Evolutionary conservation across 1,140 invertebrate genomes (phyloP), one percentile per base, ranked within the genome.

Genomic region (Amphibalanus amphitrite): DNA sequence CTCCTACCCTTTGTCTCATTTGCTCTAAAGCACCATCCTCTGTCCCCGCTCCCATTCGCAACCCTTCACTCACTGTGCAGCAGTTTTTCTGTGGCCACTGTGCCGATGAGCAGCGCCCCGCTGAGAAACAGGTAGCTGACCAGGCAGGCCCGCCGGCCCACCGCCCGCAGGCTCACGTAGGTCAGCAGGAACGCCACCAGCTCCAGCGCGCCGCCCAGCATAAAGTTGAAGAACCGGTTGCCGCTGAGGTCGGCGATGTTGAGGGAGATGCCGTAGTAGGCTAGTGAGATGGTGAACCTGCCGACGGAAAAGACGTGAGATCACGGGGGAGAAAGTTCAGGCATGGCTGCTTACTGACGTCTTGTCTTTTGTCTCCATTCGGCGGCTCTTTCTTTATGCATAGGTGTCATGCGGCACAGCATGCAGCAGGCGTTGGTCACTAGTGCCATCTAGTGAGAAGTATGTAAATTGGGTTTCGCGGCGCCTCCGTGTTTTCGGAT

Each of bases 171-270:
- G 67, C 79, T 28, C 38, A 81, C 76, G 67, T 78, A 80, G 23
- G 75, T 70, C n/a, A 80, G 72, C 8, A 77, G 69, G 65, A 28
- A 75, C 28, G 78, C 74, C 8, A 73, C 73, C 17, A 81, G 71
- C 71, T 82, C 81, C 29, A 80, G 71, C 0, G 69, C 73, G 23
- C 76, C 79, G 29, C 78, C 77, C 10, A 81, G 72, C 0, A 78
- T 76, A 65, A 81, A 79, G 65, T 77, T 79, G 0, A 80, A 59
- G 70, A 81, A 79, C 13, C 78, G 75, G 38, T 82, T 77, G n/a
- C 75, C n/a, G 10, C 73, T 74, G 28, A 81, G 71, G 69, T 72
- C 75, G 8, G 80, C 78, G 0, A 77, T 70, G 8, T 78, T 70
- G 69, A 74, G 75, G 28, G 75, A 74, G 28, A 80, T 73, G 15